Evolutionary conservation across 1,140 invertebrate species (phyloP), one percentile per base, ranked within the genome.

Genomic region (Cydia fagiglandana): DNA sequence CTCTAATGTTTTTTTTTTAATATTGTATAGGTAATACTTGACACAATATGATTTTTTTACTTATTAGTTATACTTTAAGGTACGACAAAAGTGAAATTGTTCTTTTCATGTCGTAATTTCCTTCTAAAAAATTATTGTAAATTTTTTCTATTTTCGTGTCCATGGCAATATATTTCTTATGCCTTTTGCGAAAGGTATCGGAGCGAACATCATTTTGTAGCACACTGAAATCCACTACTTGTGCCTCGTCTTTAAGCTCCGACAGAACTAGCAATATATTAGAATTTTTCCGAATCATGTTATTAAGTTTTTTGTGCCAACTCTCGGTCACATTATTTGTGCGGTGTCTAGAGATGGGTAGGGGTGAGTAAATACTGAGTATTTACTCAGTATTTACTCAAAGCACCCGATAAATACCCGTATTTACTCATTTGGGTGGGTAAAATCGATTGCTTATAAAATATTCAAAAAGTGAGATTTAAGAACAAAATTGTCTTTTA

Each of bases 171-270:
- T 30, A 30, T 34, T 34, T 66, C 24, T 30, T 28, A n/a, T 10
- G 1, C 28, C 64, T 66, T 66, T 34, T 28, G 2, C 64, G 64
- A 17, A 15, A 66, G 13, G 13, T 6, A 34, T 66, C 64, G 4
- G 64, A 1, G 3, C 64, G 28, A 15, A 66, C 28, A 30, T 66
- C 64, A 34, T 66, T 66, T 30, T 30, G 28, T 13, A 66, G 20
- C 20, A 13, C 28, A 13, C 20, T 30, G 4, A 66, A 66, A 66
- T 66, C 28, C 4, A 66, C 28, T 66, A 2, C 28, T 30, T 66
- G 64, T 66, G 64, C 64, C 28, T 66, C 64, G 9, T 28, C 20
- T 6, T 66, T 66, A 15, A 66, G 64, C 30, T 66, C 64, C 2
- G 28, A 66, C 4, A 66, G 28, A 15, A 66, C 20, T 24, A 64